A percentile compares a stretch with the other conserved stretches of the same genome.
phyloP scores from a whole-genome alignment of 2,113 vertebrate genomes.

The Nannospalax galili region DNA sequence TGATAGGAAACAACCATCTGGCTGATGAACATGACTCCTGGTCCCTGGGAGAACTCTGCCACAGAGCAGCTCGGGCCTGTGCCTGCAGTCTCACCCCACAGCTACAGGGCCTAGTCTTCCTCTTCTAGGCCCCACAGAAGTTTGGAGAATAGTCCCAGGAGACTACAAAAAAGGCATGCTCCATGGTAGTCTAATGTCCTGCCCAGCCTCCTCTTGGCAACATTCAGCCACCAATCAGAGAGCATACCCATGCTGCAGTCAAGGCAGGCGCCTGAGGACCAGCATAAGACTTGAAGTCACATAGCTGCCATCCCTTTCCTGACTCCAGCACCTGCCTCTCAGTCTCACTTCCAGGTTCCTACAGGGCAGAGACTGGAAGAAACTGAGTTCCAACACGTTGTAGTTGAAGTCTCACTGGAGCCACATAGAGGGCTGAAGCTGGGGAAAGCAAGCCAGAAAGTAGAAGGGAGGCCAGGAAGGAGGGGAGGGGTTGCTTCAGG shows the following conservation, averaged over 20 bases:
- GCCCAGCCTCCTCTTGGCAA: neutral
- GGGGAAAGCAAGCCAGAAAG: neutral
- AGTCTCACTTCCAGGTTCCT: neutral
- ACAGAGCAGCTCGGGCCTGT: no score
- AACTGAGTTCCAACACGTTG: neutral
- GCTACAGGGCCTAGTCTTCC: neutral
- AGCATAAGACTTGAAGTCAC: neutral
- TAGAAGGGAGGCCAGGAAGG: neutral
- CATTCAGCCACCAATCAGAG: neutral
- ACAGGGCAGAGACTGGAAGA: neutral
- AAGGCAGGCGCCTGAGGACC: neutral
- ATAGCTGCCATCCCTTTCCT: neutral
- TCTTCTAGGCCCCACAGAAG: neutral
- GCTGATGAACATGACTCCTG: constrained; percentile 46
- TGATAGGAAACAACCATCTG: constrained; percentile 24
- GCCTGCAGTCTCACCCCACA: neutral
- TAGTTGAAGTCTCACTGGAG: neutral
- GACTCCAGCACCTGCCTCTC: neutral
- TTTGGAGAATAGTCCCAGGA: neutral
- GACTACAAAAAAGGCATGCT: neutral
- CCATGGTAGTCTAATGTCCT: neutral
- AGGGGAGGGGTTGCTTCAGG: neutral
- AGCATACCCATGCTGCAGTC: neutral
- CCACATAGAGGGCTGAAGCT: neutral
- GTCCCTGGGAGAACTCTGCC: neutral